Evolutionary conservation across 2,888 invertebrate species (phyloP).

Genomic region (Ypsolopha scabrella): DNA sequence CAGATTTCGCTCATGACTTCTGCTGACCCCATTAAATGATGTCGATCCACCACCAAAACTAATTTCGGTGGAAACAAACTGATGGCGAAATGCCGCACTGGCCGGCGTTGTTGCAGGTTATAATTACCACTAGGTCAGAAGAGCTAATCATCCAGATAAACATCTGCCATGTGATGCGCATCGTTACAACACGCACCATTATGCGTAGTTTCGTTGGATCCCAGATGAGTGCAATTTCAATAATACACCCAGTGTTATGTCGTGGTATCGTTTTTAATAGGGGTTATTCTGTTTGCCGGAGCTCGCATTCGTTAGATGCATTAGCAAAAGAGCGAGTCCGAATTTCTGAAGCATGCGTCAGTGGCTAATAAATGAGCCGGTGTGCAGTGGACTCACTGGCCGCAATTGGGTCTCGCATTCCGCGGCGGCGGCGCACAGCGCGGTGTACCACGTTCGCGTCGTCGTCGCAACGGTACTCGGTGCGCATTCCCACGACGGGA

Average conservation of each 20-base stretch:
- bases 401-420: conserved; percentile 65
- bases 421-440: conserved; percentile 31
- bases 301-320: neutral
- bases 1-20: too few relatives aligned
- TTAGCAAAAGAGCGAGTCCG: neutral
- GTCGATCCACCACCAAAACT: conserved; percentile 1
- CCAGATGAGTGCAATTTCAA: too few relatives aligned
- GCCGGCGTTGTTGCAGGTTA: conserved; percentile 19
- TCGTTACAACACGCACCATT: too few relatives aligned
- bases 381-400: conserved; percentile 26
- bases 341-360: conserved; percentile 1
- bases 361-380: conserved; percentile 40
- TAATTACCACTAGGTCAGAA: conserved; percentile 30
- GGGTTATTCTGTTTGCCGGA: too few relatives aligned
- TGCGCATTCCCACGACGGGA: conserved; percentile 60
- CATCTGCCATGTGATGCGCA: conserved; percentile 4
- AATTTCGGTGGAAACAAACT: conserved; percentile 17
- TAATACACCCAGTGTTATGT: too few relatives aligned
- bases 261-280: too few relatives aligned
- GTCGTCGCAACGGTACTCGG: conserved; percentile 54
- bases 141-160: conserved; percentile 21
- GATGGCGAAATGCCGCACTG: conserved; percentile 6
- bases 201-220: too few relatives aligned
- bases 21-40: neutral
- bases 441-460: conserved; percentile 27